Evolutionary conservation across 1,140 invertebrate genomes (phyloP), one percentile per base, ranked within the genome.

Genomic region (Neuroterus valhalla): DNA sequence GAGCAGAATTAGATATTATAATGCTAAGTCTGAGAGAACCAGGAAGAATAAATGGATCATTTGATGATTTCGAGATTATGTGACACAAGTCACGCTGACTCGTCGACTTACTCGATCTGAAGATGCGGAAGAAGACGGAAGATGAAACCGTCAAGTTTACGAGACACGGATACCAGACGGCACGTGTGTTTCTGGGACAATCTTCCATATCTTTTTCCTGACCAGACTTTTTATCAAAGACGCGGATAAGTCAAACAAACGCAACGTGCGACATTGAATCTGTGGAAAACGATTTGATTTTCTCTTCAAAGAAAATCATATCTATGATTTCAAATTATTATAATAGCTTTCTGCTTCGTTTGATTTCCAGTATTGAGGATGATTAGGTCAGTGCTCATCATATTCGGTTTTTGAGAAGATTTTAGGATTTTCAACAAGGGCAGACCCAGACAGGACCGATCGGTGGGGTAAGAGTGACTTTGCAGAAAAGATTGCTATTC

Each of bases 1-100:
- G 23, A 31, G 14, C 31, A 26, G 23, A 62, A 62, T 62, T 14
- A 4, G 52, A 62, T 23, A 62, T 15, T 31, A 62, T 26, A n/a
- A n/a, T n/a, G n/a, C n/a, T n/a, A n/a, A n/a, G 52, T 62, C 52
- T 62, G 52, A 3, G 52, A 62, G 15, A 62, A 62, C 52, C 52
- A 62, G 52, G 52, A 62, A 62, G 52, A 62, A 62, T 62, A 26
- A 62, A 31, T 62, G 52, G 52, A 62, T 62, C 52, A 62, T 62
- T 62, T 31, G 21, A 62, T 62, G 21, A 62, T 26, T 62, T 31
- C 15, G 15, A 62, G 52, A 62, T 62, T 26, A 62, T 31, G 12
- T 15, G n/a, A 15, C 14, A 31, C n/a, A 2, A 62, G 4, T 23
- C 52, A 62, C 26, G 26, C 23, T 31, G 31, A 62, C 52, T 31